These are phyloP conservation scores for Macrosteles quadrilineatus DNA, from an alignment of 1,140 invertebrate genomes.

Conservation along the genomic window DNA sequence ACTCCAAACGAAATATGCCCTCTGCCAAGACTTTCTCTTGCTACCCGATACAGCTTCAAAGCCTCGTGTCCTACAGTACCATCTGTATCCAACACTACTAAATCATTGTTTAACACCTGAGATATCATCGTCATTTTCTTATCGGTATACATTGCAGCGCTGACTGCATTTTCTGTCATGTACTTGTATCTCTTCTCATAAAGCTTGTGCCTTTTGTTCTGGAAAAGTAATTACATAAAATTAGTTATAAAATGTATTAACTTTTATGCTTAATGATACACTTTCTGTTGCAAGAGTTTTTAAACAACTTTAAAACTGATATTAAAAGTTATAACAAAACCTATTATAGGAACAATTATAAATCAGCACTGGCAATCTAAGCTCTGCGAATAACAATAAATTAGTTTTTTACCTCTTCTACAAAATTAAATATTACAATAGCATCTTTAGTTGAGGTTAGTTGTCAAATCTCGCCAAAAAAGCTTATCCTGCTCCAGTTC, in stretches of 20 bases:
- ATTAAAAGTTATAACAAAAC: too few species aligned
- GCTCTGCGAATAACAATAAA: too few species aligned
- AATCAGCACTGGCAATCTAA: too few species aligned
- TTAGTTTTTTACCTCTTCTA: too few species aligned
- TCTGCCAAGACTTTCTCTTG: neutral
- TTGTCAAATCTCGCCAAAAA: too few species aligned
- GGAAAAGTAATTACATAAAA: neutral
- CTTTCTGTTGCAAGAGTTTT: neutral
- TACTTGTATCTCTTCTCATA: neutral
- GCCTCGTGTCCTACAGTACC: neutral
- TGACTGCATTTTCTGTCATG: neutral
- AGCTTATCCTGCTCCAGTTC: too few species aligned
- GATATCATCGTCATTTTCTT: neutral
- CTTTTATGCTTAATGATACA: neutral
- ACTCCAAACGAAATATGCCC: neutral
- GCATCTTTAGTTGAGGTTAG: too few species aligned
- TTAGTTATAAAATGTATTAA: neutral
- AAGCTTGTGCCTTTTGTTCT: neutral
- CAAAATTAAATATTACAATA: too few species aligned
- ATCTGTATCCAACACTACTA: neutral
- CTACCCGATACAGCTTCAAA: neutral
- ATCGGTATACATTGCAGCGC: neutral
- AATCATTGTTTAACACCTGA: neutral
- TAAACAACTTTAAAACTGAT: neutral
- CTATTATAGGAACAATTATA: too few species aligned